Base-by-base conservation (phyloP, 1,140 invertebrate genomes). In the Ceratosolen solmsi region DNA sequence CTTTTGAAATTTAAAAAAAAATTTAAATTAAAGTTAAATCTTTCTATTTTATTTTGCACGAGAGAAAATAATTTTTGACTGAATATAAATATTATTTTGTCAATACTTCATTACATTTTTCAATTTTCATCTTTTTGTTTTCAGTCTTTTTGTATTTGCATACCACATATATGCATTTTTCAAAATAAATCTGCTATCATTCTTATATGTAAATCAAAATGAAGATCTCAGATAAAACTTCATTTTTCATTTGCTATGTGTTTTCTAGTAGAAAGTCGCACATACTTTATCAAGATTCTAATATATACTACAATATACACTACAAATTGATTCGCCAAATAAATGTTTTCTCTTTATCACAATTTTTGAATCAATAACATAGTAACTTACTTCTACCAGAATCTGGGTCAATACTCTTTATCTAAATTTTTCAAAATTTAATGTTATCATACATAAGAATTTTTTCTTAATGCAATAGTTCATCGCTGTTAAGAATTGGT, bases 131-230 rank as follows among this genome's bases (percentile, higher is more conserved):
- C 3, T 79, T 33, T 58, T 49, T 60, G 1, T 73, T 65, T 54
- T 74, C 82, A 74, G 76, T 74, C 68, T 79, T 83, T 8, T n/a
- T 71, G 51, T 51, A 56, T 81, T 75, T 75, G 27, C 75, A 41
- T 78, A 78, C 30, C 13, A 54, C 60, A 58, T 25, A 36, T 33
- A 17, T 73, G 20, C 4, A 68, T 25, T 63, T 74, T n/a, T 41
- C 46, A 68, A 54, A 27, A 36, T 49, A 58, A 27, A 38, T 71
- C 36, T 33, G 8, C 2, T 65, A 41, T 25, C 13, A 33, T 3
- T 49, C 1, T 60, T 4, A 60, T 27, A 60, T 17, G 5, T 25
- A n/a, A 74, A 30, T 17, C 11, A 49, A 65, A 78, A 36, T 36
- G 25, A 78, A 68, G 20, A 20, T 36, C 25, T 17, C 60, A 25